Evolutionary conservation across 2,888 invertebrate species (phyloP).

Genomic region (Eupithecia insigniata): DNA sequence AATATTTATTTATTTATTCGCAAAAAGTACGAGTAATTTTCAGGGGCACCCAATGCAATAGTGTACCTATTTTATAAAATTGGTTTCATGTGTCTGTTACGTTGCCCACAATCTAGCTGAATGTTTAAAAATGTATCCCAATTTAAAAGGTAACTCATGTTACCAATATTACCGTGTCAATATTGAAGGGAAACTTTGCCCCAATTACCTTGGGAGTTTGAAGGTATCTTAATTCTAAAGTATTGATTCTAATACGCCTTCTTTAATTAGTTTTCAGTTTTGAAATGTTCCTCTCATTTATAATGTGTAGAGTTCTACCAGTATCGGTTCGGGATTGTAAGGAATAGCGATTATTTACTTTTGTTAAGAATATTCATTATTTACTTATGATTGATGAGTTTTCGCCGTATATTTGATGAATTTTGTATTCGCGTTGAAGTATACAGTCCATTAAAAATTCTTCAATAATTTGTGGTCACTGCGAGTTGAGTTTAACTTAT

Average conservation of each 20-base stretch:
- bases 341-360: slow-evolving; percentile 46
- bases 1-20: too few relatives aligned
- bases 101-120: neutral
- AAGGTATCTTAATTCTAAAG: slow-evolving; percentile 69
- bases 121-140: slow-evolving; percentile 8
- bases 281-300: slow-evolving; percentile 71
- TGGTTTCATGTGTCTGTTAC: neutral
- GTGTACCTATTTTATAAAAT: too few relatives aligned
- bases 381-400: slow-evolving; percentile 46
- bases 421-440: slow-evolving; percentile 20
- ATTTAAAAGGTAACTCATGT: slow-evolving; percentile 29
- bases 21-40: too few relatives aligned
- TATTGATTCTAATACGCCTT: slow-evolving; percentile 72
- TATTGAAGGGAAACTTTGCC: slow-evolving; percentile 74
- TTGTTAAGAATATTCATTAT: slow-evolving; percentile 46
- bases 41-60: too few relatives aligned
- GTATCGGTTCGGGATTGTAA: slow-evolving; percentile 36
- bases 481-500: slow-evolving; percentile 12
- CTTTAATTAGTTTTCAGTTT: slow-evolving; percentile 80
- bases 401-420: slow-evolving; percentile 37
- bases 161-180: slow-evolving; percentile 63
- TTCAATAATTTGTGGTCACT: slow-evolving; percentile 1
- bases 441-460: slow-evolving; percentile 3
- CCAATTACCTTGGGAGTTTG: slow-evolving; percentile 77
- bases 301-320: slow-evolving; percentile 62